Conservation (phyloP, 2,888 invertebrate genomes). For the Kryphioiulus occultus region DNA sequence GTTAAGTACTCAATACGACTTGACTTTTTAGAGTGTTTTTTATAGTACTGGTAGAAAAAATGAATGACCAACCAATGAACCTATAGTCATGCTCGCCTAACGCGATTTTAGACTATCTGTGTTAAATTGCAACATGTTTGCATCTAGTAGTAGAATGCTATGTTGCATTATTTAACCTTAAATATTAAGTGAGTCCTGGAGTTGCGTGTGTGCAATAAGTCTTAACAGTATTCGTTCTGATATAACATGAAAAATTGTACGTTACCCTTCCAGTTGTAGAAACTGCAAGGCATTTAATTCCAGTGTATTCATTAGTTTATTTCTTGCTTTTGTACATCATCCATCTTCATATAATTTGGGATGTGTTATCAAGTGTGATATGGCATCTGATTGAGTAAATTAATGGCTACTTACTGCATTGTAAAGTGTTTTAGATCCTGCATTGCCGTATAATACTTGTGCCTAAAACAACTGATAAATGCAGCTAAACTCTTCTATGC, state of each 20-base stretch:
- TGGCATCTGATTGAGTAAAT: neutral
- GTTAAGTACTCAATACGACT: neutral
- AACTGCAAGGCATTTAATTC: neutral
- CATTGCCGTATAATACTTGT: neutral
- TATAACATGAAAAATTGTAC: neutral
- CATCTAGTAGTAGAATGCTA: neutral
- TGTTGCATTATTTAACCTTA: neutral
- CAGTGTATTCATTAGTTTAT: neutral
- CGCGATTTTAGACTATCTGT: neutral
- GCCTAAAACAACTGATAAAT: conserved; percentile 16
- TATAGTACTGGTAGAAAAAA: neutral
- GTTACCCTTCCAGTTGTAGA: neutral
- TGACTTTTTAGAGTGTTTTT: neutral
- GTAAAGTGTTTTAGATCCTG: conserved; percentile 6
- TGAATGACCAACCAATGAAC: neutral
- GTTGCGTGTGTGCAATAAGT: neutral
- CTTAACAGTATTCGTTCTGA: neutral
- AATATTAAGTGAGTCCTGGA: neutral
- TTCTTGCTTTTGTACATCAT: neutral
- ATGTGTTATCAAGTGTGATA: conserved; percentile 22
- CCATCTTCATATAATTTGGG: neutral
- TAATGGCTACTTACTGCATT: neutral
- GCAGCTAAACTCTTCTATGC: conserved; percentile 36
- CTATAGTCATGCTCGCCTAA: neutral
- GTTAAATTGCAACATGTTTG: neutral